Percentiles rank a stretch among this genome's conserved stretches.
phyloP scores from a whole-genome alignment of 2,888 invertebrate genomes.

The Epirrhoe tristata region DNA sequence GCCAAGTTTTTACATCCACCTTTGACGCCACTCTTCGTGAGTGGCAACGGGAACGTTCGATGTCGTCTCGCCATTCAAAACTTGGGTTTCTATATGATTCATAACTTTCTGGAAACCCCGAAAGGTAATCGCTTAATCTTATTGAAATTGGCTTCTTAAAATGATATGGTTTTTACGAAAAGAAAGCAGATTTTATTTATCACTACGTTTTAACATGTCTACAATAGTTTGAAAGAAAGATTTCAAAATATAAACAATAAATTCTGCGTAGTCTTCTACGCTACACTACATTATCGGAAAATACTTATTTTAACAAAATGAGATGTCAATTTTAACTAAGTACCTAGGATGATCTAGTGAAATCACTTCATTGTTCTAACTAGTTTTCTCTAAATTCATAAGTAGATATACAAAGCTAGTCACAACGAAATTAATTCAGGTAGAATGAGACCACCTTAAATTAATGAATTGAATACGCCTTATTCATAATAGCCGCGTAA shows the following conservation, averaged over 20 bases:
- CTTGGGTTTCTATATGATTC: background rate
- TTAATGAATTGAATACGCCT: background rate
- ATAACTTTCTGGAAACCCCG: background rate
- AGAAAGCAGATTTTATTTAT: background rate
- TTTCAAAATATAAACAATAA: background rate
- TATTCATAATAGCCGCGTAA: background rate
- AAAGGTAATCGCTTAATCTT: background rate
- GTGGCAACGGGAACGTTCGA: too few species aligned
- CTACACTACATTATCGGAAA: background rate
- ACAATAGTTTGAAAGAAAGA: background rate
- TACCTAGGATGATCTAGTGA: background rate
- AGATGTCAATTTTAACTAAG: background rate
- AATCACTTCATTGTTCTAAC: conserved; percentile 10
- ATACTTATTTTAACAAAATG: background rate
- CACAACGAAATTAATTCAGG: conserved; percentile 28
- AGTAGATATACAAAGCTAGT: conserved; percentile 20
- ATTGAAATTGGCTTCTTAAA: conserved; percentile 1
- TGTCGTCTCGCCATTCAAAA: too few species aligned
- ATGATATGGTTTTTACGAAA: conserved; percentile 11
- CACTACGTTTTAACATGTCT: background rate
- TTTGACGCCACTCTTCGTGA: too few species aligned
- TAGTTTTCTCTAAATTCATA: conserved; percentile 4
- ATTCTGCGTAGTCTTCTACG: background rate
- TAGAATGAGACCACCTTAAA: conserved; percentile 4
- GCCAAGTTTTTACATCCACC: too few species aligned